phyloP scores from a whole-genome alignment of 2,888 invertebrate species.

The Nomada goodeniana region DNA sequence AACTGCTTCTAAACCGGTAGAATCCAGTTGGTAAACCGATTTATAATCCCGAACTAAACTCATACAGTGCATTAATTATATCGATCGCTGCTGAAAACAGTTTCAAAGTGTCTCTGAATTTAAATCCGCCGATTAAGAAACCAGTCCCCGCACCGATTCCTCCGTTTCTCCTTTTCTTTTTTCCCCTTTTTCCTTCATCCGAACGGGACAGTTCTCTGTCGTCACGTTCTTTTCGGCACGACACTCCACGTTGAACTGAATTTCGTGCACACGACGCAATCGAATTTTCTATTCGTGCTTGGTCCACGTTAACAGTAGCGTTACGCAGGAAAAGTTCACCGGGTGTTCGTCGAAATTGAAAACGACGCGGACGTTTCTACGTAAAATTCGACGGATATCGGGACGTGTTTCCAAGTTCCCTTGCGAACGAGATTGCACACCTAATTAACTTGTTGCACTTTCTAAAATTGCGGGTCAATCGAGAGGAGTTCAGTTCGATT shows the following conservation, averaged over 20 bases:
- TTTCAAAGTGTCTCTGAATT: conserved; percentile 46
- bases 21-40: conserved; percentile 63
- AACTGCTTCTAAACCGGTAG: conserved; percentile 65
- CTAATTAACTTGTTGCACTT: too few species aligned
- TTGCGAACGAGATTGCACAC: too few species aligned
- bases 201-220: conserved; percentile 25
- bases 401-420: too few species aligned
- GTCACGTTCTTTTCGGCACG: conserved; percentile 6
- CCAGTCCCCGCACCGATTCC: conserved; percentile 54
- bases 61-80: conserved; percentile 55
- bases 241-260: conserved; percentile 7
- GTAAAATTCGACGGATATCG: too few species aligned
- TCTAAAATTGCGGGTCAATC: too few species aligned
- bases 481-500: too few species aligned
- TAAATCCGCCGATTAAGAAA: conserved; percentile 52
- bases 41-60: conserved; percentile 62
- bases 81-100: conserved; percentile 46
- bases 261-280: conserved; percentile 34
- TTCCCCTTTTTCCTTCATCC: background rate
- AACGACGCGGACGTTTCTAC: background rate
- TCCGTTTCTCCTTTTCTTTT: conserved; percentile 25
- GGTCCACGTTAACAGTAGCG: background rate
- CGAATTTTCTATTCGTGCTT: conserved; percentile 7
- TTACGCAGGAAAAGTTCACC: background rate
- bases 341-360: background rate